These are phyloP conservation scores for Semnornis frantzii DNA, from an alignment of 2,113 vertebrate genomes.

Conservation along the genomic window DNA sequence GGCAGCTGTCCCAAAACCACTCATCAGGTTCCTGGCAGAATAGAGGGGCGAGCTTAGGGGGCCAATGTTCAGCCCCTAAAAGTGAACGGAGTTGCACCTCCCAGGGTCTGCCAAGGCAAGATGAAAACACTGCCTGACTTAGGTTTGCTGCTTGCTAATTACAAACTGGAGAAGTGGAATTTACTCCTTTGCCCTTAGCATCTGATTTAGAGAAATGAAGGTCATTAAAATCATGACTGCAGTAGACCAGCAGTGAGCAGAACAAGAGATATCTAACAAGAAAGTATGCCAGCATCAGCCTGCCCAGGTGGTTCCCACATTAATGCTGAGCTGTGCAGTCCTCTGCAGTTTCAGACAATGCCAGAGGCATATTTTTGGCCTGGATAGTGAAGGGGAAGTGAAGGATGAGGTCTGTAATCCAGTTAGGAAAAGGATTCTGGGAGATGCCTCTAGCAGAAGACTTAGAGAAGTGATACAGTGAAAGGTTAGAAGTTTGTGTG, in stretches of 20 bases:
- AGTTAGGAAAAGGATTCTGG: neutral
- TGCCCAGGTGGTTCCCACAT: neutral
- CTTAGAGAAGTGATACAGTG: neutral
- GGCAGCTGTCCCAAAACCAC: neutral
- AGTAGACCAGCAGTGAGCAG: constrained; percentile 18
- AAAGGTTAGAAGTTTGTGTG: neutral
- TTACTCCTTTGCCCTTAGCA: neutral
- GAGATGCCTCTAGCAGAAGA: neutral
- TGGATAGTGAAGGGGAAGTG: neutral
- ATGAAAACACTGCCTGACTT: neutral
- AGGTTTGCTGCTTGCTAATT: neutral
- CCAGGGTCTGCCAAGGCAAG: neutral
- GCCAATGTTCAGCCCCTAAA: neutral
- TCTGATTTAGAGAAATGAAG: constrained; percentile 37
- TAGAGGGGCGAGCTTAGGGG: neutral
- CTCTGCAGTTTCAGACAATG: neutral
- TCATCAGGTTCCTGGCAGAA: neutral
- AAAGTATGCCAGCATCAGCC: neutral
- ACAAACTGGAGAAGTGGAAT: constrained; percentile 8
- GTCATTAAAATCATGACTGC: constrained; percentile 40
- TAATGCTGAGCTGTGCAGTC: neutral
- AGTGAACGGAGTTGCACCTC: neutral
- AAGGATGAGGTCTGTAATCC: neutral
- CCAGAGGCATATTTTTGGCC: neutral
- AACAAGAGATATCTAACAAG: neutral